phyloP scores from a whole-genome alignment of 2,797 vertebrate species.

The Cuculus canorus region DNA sequence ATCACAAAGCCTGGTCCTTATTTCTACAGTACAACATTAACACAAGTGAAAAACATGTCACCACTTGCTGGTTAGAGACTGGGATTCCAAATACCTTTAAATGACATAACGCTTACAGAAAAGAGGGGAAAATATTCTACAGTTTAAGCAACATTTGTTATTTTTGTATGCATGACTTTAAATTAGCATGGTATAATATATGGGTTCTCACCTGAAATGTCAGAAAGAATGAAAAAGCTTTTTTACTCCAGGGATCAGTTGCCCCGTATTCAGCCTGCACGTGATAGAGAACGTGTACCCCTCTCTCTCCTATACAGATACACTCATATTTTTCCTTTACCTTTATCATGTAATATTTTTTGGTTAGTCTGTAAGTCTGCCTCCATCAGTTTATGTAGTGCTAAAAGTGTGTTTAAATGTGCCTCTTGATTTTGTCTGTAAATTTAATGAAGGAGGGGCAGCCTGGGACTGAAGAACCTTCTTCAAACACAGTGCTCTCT shows the following conservation, averaged over 20 bases:
- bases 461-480: background rate
- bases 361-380: background rate
- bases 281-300: background rate
- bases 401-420: background rate
- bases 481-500: background rate
- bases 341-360: background rate
- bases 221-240: background rate
- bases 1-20: background rate
- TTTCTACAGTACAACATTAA: background rate
- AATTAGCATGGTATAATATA: background rate
- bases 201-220: background rate
- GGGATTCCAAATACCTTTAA: background rate
- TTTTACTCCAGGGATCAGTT: background rate
- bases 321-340: background rate
- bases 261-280: background rate
- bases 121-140: background rate
- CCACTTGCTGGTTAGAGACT: background rate
- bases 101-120: background rate
- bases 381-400: background rate
- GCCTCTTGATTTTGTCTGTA: background rate
- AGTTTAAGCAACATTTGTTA: background rate
- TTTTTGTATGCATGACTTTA: background rate
- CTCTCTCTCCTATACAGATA: background rate
- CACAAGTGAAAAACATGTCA: background rate
- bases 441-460: background rate